Percentiles rank a stretch among this genome's conserved stretches.
These are phyloP conservation scores for Empis stercorea DNA, from an alignment of 2,888 invertebrate genomes.

Conservation along the genomic window DNA sequence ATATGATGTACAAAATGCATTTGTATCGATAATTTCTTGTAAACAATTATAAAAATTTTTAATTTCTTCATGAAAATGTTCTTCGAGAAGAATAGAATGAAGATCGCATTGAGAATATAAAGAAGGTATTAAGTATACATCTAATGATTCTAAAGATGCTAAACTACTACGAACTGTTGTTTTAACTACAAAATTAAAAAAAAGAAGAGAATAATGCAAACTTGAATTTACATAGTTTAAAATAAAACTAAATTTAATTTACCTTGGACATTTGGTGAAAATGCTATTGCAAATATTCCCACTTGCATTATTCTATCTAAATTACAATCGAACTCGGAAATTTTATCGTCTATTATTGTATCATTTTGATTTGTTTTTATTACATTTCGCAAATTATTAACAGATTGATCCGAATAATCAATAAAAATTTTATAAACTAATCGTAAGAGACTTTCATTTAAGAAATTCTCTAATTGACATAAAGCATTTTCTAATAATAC, in stretches of 20 bases:
- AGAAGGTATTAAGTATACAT: constrained; percentile 30
- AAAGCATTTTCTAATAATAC: constrained; percentile 27
- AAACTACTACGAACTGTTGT: constrained; percentile 28
- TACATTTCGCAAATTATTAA: constrained; percentile 23
- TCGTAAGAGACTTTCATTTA: constrained; percentile 30
- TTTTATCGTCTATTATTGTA: constrained; percentile 22
- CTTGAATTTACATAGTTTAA: not conserved
- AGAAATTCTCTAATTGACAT: constrained; percentile 27
- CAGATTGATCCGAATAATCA: constrained; percentile 26
- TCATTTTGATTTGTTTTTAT: constrained; percentile 18
- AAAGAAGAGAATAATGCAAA: too few relatives aligned
- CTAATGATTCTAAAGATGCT: constrained; percentile 32
- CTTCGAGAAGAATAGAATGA: constrained; percentile 27
- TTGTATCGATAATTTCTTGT: constrained; percentile 30
- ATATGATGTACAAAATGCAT: constrained; percentile 25
- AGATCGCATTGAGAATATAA: constrained; percentile 20
- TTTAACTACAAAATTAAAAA: constrained; percentile 20
- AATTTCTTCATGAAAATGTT: constrained; percentile 31
- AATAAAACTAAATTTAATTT: not conserved
- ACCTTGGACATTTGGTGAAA: constrained; percentile 26
- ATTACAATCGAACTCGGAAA: constrained; percentile 34
- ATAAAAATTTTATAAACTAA: constrained; percentile 27
- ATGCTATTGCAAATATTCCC: constrained; percentile 30
- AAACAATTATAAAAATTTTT: constrained; percentile 23
- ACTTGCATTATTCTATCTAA: constrained; percentile 32